Base-by-base conservation (phyloP, 2,888 invertebrate species). In the Macaria liturata region DNA sequence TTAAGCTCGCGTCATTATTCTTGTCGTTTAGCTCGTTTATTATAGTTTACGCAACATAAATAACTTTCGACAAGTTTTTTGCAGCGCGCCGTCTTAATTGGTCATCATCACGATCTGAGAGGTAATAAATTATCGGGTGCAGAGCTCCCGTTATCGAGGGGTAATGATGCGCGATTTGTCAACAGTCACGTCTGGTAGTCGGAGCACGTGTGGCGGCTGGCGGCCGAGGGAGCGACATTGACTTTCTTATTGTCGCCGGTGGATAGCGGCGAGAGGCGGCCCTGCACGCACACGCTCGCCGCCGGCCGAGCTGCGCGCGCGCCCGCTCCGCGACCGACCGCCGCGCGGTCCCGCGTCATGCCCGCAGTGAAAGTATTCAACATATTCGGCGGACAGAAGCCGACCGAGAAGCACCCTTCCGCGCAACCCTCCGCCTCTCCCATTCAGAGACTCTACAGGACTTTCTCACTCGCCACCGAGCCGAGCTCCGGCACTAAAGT, bases 311-410 rank as follows among this genome's bases (percentile, higher is more conserved):
- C 80, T 72, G 88, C 86, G 91, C 90, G 91, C 90, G 89, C 89
- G 75, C 86, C 81, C 69, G 82, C 81, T 79, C 81, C 76, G 72
- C 84, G 84, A 62, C 58, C 86, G 84, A 84, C 75, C 79, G 83
- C 84, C 78, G 81, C 78, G 80, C 86, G 88, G 86, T 84, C 79
- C 80, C 88, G 88, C 88, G 90, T 80, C 72, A 91, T 91, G 91
- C 91, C 91, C 91, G 90, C 88, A 88, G 91, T 91, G 90, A 91
- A 91, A 90, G 91, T 91, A 79, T 90, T 91, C 79, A 88, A 85
- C 78, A 88, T 91, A 91, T 91, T 91, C 86, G 91, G 91, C 81
- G 88, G 87, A 75, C 91, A 91, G 88, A 91, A 90, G 87, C 86
- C 90, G 81, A 76, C 87, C 83, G 90, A 90, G 79, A 90, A 88